Evolutionary conservation across 2,888 invertebrate species (phyloP).

Genomic region (Pimpla rufipes): DNA sequence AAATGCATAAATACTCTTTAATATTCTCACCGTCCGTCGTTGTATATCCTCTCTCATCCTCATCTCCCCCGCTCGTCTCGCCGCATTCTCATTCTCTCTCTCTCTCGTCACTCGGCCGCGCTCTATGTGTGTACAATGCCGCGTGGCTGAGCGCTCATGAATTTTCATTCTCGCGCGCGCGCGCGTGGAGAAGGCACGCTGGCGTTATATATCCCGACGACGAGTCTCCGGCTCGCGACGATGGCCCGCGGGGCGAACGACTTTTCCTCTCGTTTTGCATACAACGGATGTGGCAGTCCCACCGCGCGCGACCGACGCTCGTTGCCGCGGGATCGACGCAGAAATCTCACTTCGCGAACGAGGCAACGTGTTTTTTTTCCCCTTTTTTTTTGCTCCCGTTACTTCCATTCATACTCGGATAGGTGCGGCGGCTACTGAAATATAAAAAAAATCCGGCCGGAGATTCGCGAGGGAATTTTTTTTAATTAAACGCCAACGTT

Average conservation of each 20-base stretch:
- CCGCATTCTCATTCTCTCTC: constrained; percentile 29
- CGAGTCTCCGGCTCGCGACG: constrained; percentile 14
- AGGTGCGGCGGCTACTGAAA: not conserved
- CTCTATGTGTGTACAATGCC: constrained; percentile 28
- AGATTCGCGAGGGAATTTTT: not conserved
- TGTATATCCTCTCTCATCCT: constrained; percentile 19
- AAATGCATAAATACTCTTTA: too few species aligned
- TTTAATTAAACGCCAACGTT: not conserved
- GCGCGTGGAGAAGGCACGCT: constrained; percentile 49
- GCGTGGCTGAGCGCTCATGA: constrained; percentile 53
- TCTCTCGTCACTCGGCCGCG: constrained; percentile 30
- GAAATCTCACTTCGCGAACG: constrained; percentile 42
- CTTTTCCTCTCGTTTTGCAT: constrained; percentile 23
- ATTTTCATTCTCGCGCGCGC: constrained; percentile 53
- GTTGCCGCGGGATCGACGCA: not conserved
- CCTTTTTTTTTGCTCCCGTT: constrained; percentile 21
- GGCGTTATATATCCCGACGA: constrained; percentile 22
- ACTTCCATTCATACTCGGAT: constrained; percentile 15
- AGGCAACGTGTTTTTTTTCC: constrained; percentile 30
- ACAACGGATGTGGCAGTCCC: not conserved
- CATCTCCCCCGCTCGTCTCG: not conserved
- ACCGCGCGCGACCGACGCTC: not conserved
- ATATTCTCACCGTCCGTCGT: too few species aligned
- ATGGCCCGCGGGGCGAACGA: constrained; percentile 16
- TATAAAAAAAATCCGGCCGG: not conserved